Evolutionary conservation across 2,888 invertebrate species (phyloP), one percentile per base, ranked within the genome.

Genomic region (Panorpa germanica): DNA sequence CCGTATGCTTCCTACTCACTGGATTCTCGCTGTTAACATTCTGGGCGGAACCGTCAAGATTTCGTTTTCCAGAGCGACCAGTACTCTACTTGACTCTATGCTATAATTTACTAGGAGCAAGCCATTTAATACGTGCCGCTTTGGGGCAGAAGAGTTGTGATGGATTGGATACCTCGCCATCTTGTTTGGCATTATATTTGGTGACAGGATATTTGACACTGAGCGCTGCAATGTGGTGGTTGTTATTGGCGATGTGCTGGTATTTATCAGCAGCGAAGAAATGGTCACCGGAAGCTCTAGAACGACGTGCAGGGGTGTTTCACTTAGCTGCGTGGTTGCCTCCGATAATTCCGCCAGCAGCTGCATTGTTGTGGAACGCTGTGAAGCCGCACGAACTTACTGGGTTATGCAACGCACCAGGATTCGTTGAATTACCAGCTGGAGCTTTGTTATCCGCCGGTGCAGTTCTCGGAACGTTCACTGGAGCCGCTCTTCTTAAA

Each of bases 221-320:
- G 44, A 77, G 81, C 28, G 75, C 76, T 34, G 70, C 74, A 43
- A 66, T 78, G 35, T 85, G 90, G 86, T 86, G 88, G 73, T 69
- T 82, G 3, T 73, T 85, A 41, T 69, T 90, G 29, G 78, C 83
- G 36, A 65, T 85, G 28, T 83, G 86, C 33, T 90, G 88, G 80
- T 81, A 83, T 46, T 61, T 90, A 28, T 81, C 85, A 4, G 85
- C 88, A 1, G 80, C 82, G 25, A 77, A 85, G 48, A 85, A 88
- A 48, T 90, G 90, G 90, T 83, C 85, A 15, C 82, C 83, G 34
- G 90, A 90, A 53, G 85, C 86, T 3, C 65, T 90, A 30, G 85
- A 85, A 51, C 72, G 78, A 28, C 75, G 83, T 16, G 76, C 85
- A 0, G 74, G 80, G 11, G 75, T 85, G 43, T 71, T 88, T 39